Percentiles rank a stretch among this genome's conserved stretches.
Conservation (phyloP, 1,140 invertebrate species). For the Atta cephalotes region DNA sequence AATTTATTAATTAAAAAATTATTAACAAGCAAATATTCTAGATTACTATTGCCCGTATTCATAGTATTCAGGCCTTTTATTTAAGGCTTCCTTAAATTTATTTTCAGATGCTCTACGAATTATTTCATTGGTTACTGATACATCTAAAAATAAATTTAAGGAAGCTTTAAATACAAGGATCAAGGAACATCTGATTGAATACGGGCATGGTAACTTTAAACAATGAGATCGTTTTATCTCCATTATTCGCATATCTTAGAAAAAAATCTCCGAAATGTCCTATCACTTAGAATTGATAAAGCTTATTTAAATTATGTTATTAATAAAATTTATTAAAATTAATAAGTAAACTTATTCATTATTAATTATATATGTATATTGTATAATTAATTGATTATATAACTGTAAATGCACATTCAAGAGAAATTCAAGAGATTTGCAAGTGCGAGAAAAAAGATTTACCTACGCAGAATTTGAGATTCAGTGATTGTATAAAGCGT, state of each 20-base stretch:
- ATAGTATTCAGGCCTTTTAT: no score
- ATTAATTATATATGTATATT: background rate
- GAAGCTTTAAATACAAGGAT: no score
- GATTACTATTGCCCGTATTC: background rate
- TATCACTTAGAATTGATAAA: background rate
- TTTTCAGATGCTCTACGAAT: no score
- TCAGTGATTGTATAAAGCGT: constrained; percentile 18
- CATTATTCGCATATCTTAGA: background rate
- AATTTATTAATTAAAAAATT: background rate
- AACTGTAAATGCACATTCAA: background rate
- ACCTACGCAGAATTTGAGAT: background rate
- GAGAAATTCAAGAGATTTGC: constrained; percentile 6
- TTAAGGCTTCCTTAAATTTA: no score
- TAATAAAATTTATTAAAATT: no score
- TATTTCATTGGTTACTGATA: no score
- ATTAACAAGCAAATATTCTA: background rate
- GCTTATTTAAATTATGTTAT: no score
- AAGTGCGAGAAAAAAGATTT: background rate
- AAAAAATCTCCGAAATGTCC: background rate
- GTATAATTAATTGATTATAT: background rate
- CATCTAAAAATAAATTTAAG: no score
- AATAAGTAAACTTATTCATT: constrained; percentile 3
- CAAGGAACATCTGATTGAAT: no score
- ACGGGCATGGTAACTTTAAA: background rate
- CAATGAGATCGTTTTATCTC: background rate